These are phyloP conservation scores for Cosmia trapezina DNA, from an alignment of 2,888 invertebrate genomes.

Conservation along the genomic window DNA sequence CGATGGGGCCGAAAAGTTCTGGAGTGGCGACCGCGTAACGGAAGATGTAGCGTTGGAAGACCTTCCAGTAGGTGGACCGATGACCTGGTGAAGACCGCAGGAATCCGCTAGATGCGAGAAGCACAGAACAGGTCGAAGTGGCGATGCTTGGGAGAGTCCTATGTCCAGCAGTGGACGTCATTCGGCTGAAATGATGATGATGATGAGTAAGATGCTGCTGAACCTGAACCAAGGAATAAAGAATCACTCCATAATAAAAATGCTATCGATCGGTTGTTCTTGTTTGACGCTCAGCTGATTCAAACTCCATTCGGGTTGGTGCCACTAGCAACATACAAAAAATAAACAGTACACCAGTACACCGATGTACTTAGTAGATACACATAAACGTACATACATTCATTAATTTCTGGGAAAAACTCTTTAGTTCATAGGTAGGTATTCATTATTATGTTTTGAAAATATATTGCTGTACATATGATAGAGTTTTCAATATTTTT, in stretches of 20 bases:
- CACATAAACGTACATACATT: too few relatives aligned
- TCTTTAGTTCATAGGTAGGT: neutral
- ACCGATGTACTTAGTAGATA: neutral
- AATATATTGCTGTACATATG: neutral
- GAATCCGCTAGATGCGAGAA: too few relatives aligned
- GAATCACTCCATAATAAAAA: neutral
- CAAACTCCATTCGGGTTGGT: neutral
- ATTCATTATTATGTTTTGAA: neutral
- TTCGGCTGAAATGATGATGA: too few relatives aligned
- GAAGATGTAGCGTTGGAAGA: too few relatives aligned
- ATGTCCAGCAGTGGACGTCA: too few relatives aligned
- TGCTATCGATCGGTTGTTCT: constrained; percentile 20
- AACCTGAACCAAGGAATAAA: neutral
- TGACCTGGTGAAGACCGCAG: too few relatives aligned
- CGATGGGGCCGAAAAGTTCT: too few relatives aligned
- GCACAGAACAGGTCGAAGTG: too few relatives aligned
- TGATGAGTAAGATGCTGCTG: neutral
- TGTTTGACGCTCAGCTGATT: constrained; percentile 7
- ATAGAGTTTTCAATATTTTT: neutral
- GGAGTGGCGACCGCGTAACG: too few relatives aligned
- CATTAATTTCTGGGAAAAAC: neutral
- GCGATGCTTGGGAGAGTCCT: too few relatives aligned
- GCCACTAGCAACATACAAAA: neutral
- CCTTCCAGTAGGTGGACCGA: too few relatives aligned
- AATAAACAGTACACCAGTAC: neutral